Percentiles rank a stretch among this genome's conserved stretches.
These are phyloP conservation scores for Tetrao urogallus DNA, from an alignment of 2,113 vertebrate species.

Conservation along the genomic window DNA sequence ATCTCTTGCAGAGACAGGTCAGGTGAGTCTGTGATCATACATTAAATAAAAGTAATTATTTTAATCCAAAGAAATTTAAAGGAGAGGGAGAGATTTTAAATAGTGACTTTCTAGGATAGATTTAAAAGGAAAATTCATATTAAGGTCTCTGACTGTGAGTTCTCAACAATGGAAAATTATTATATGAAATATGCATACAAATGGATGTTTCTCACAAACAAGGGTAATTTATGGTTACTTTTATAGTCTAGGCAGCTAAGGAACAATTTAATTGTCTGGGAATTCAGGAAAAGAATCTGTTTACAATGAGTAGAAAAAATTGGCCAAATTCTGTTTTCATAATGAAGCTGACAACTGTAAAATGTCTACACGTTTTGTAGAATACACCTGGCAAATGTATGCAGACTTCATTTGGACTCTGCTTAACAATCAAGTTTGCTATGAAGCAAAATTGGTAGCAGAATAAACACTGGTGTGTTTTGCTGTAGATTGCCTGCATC, in stretches of 20 bases:
- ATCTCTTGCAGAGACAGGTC: constrained; percentile 12
- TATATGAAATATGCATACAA: not conserved
- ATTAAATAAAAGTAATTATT: constrained; percentile 48
- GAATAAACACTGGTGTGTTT: not conserved
- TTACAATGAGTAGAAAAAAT: not conserved
- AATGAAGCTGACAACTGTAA: not conserved
- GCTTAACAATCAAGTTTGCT: not conserved
- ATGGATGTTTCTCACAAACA: not conserved
- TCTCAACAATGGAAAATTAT: not conserved
- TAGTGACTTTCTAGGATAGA: not conserved
- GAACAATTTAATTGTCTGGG: not conserved
- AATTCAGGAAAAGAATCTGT: not conserved
- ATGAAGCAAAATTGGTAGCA: not conserved
- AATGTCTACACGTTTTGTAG: not conserved
- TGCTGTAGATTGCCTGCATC: not conserved
- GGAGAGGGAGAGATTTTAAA: not conserved
- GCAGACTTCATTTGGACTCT: not conserved
- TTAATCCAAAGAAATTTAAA: constrained; percentile 18
- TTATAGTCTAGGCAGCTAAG: not conserved
- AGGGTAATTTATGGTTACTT: not conserved
- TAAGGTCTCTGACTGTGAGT: not conserved
- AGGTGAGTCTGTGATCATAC: constrained; percentile 13
- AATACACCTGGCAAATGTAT: not conserved
- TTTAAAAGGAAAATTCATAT: constrained; percentile 10
- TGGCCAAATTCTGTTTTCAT: not conserved